Conservation (phyloP, 2,888 invertebrate genomes). For the Ephialtes manifestator region DNA sequence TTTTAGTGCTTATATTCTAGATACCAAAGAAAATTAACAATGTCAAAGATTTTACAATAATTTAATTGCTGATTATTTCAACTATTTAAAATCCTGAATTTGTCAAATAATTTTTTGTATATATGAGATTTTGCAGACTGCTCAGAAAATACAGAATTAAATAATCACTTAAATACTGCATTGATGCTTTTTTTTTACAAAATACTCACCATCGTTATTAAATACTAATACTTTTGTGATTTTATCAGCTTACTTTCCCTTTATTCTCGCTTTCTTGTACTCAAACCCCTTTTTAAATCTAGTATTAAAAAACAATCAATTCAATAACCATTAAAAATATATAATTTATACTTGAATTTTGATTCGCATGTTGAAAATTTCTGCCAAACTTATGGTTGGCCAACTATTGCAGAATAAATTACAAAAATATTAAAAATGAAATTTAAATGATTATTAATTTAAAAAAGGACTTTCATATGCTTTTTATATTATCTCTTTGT, state of each 20-base stretch:
- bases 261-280: too few relatives aligned
- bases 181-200: background rate
- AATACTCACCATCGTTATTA: background rate
- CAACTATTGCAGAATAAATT: background rate
- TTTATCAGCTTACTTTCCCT: background rate
- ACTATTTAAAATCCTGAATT: background rate
- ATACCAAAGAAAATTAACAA: background rate
- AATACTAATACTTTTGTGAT: background rate
- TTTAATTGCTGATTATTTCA: background rate
- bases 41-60: background rate
- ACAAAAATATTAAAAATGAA: background rate
- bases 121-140: background rate
- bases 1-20: background rate
- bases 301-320: too few relatives aligned
- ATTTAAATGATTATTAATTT: too few relatives aligned
- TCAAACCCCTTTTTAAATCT: too few relatives aligned
- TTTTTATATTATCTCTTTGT: too few relatives aligned
- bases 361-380: background rate
- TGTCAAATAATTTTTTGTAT: background rate
- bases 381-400: too few relatives aligned
- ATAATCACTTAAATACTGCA: background rate
- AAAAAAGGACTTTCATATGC: too few relatives aligned
- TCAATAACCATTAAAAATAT: too few relatives aligned
- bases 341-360: too few relatives aligned
- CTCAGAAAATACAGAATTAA: background rate